Base-by-base conservation (phyloP, 2,797 vertebrate genomes). In the Tapirus indicus region DNA sequence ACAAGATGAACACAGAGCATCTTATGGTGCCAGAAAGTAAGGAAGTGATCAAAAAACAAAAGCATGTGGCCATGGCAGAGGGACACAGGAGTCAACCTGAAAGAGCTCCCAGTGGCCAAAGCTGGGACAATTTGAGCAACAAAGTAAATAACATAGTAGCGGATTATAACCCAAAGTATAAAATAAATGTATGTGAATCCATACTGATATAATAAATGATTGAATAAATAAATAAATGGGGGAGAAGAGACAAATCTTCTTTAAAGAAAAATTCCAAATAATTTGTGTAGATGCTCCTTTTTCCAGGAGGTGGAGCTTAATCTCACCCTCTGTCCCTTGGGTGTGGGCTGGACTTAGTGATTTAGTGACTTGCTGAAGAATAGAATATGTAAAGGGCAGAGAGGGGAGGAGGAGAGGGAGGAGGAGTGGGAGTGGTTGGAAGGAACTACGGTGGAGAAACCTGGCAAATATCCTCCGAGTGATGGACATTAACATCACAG, bases 231-330 rank as follows among this genome's bases (percentile, higher is more conserved):
- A 92, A 29, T 78, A 62, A 94, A 87, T 90, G 21, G 35, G 38
- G 49, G 35, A 72, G 27, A 77, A 79, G 56, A 79, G 35, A 62
- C 4, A 69, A 47, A 92, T 58, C 66, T 56, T 66, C 71, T n/a
- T 86, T 35, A 56, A 91, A 91, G 18, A 78, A 52, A 21, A 54
- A 92, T 90, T 86, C 32, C 64, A 87, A 89, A 87, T 64, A 54
- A 72, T 90, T 69, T 88, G 47, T 83, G 5, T 29, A 32, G n/a
- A 29, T 17, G 0, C 25, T 74, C 32, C 16, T 23, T 11, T 35
- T 79, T 71, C 44, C 35, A 17, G 32, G 74, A 92, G 35, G 52
- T 38, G 2, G 8, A 64, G 21, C n/a, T 96, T 92, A 92, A 88
- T 29, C 56, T 14, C 83, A 47, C 14, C 69, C 35, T 38, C 25